Evolutionary conservation across 2,888 invertebrate species (phyloP).

Genomic region (Synanthedon andrenaeformis): DNA sequence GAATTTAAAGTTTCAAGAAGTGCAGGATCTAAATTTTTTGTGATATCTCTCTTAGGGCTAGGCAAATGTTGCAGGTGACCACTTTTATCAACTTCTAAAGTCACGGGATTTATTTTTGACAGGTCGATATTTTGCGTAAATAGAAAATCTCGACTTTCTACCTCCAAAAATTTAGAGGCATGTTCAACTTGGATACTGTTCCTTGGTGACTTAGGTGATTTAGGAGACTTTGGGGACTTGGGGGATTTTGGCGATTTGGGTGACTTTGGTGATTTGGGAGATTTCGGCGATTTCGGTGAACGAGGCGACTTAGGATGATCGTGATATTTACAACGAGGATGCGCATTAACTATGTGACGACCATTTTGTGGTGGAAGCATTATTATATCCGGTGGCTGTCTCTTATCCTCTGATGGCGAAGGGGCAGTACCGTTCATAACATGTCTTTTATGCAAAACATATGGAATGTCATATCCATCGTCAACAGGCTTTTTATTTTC

Average conservation of each 20-base stretch:
- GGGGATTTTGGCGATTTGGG: constrained; percentile 75
- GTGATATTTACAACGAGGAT: constrained; percentile 61
- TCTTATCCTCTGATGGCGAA: constrained; percentile 60
- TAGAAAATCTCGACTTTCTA: constrained; percentile 73
- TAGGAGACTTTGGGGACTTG: constrained; percentile 69
- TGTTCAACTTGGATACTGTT: constrained; percentile 44
- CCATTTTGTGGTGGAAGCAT: constrained; percentile 61
- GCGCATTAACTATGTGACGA: constrained; percentile 54
- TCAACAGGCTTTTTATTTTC: constrained; percentile 56
- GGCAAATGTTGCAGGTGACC: constrained; percentile 73
- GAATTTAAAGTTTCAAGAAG: constrained; percentile 77
- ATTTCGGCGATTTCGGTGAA: constrained; percentile 60
- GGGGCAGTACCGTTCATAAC: constrained; percentile 87
- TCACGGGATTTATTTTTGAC: constrained; percentile 79
- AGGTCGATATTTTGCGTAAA: constrained; percentile 82
- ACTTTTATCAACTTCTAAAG: constrained; percentile 77
- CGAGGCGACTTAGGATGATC: constrained; percentile 64
- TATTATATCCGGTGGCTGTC: constrained; percentile 55
- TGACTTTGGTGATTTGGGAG: constrained; percentile 75
- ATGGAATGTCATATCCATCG: constrained; percentile 82
- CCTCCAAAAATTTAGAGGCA: constrained; percentile 56
- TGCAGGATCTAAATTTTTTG: constrained; percentile 76
- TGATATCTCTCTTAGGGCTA: constrained; percentile 79
- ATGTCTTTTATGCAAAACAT: constrained; percentile 86
- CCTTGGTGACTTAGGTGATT: constrained; percentile 69